phyloP scores from a whole-genome alignment of 1,140 invertebrate species.

The Samia ricini region DNA sequence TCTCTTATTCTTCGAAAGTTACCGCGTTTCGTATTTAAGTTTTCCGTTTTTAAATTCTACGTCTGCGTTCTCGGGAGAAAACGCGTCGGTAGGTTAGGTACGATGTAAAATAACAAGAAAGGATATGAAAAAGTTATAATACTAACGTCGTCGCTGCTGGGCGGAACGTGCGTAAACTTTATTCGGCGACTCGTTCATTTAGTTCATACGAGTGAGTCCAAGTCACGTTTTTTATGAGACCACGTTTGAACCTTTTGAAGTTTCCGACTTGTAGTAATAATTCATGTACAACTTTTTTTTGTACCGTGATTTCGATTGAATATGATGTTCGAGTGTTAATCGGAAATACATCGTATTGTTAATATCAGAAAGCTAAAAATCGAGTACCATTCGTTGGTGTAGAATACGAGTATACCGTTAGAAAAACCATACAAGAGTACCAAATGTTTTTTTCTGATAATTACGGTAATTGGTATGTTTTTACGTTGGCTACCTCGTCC shows the following conservation, averaged over 20 bases:
- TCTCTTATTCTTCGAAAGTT: constrained; percentile 8
- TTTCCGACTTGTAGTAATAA: neutral
- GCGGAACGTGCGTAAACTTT: neutral
- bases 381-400: too few species aligned
- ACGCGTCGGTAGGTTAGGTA: neutral
- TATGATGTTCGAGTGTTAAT: neutral
- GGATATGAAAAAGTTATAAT: constrained; percentile 12
- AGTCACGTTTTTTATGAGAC: constrained; percentile 4
- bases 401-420: too few species aligned
- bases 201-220: constrained; percentile 4
- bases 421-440: too few species aligned
- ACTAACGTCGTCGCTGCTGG: neutral
- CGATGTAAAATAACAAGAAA: constrained; percentile 3
- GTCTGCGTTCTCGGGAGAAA: neutral
- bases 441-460: too few species aligned
- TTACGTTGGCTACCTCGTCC: too few species aligned
- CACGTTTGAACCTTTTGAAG: neutral
- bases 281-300: neutral
- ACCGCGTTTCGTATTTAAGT: constrained; percentile 8
- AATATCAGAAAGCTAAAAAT: too few species aligned
- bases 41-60: constrained; percentile 18
- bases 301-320: neutral
- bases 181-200: neutral
- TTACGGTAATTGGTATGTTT: too few species aligned
- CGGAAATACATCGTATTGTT: too few species aligned